Percentiles rank a stretch among this genome's conserved stretches.
phyloP scores from a whole-genome alignment of 2,888 invertebrate genomes.

The Cactoblastis cactorum region DNA sequence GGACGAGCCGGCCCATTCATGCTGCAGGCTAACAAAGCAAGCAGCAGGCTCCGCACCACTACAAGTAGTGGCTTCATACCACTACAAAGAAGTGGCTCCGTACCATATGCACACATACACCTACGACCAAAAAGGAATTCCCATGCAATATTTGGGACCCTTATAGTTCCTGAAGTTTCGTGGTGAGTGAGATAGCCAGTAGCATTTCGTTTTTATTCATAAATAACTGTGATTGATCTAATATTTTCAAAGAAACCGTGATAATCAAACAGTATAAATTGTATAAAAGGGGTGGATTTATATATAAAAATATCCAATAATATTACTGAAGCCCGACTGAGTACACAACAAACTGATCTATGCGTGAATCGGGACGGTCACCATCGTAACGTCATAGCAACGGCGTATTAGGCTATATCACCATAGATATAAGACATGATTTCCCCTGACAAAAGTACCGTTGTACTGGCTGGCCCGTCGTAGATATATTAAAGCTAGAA shows the following conservation, averaged over 20 bases:
- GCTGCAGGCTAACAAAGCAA: no score
- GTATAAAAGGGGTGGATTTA: neutral
- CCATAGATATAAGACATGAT: slow-evolving; percentile 59
- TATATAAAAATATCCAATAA: slow-evolving; percentile 8
- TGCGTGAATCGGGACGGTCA: slow-evolving; percentile 44
- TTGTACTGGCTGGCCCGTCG: slow-evolving; percentile 50
- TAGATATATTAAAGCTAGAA: slow-evolving; percentile 23
- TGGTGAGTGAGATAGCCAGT: no score
- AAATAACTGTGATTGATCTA: no score
- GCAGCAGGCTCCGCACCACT: no score
- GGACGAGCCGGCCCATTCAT: no score
- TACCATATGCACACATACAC: no score
- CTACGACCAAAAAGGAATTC: no score
- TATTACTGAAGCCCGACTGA: neutral
- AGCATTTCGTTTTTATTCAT: no score
- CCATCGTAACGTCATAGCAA: slow-evolving; percentile 50
- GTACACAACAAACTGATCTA: slow-evolving; percentile 16
- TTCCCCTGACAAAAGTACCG: slow-evolving; percentile 67
- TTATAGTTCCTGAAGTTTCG: no score
- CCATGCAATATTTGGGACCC: no score
- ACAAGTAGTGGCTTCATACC: no score
- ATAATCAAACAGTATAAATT: neutral
- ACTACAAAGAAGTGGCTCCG: no score
- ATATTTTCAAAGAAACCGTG: neutral
- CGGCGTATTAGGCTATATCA: slow-evolving; percentile 48